Evolutionary conservation across 1,140 invertebrate genomes (phyloP), one percentile per base, ranked within the genome.

Genomic region (Diorhabda elongata): DNA sequence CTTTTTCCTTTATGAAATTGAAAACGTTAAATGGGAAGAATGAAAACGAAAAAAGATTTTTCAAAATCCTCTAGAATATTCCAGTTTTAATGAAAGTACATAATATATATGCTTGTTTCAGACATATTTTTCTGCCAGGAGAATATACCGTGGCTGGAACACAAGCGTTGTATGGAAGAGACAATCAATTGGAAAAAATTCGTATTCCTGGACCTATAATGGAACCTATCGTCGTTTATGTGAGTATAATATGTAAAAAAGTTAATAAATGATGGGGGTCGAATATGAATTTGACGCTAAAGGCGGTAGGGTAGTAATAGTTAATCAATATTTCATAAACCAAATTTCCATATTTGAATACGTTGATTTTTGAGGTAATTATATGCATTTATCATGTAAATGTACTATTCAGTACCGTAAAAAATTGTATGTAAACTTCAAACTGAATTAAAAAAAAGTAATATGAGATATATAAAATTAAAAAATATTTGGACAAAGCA

Each of bases 101-200:
- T 26, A 26, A 26, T 26, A 26, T 26, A 26, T 26, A 26, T 26
- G 26, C 66, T 67, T 64, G 65, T 77, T 80, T 73, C 75, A 89
- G 88, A 76, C 83, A 90, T 75, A 92, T 92, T 73, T 91, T 90
- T 69, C 87, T 91, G 84, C 87, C 88, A 61, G 91, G 91, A 1
- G 92, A 95, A 81, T 94, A 95, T 78, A 87, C 89, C 73, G 89
- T 93, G 42, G 92, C 91, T n/a, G 92, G 92, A 9, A 88, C 91
- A 2, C 88, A 89, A 69, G 89, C 93, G 66, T 85, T 93, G 44
- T 96, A 96, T 82, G 89, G 92, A 81, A 82, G 93, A 68, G 88
- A 91, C 69, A 89, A 90, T 56, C 92, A 95, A 77, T 88, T 88
- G 82, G 94, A 96, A 77, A 91, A 88, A 77, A 87, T 96, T 11